These are phyloP conservation scores for Cordilura impudica DNA, from an alignment of 2,888 invertebrate genomes.

Conservation along the genomic window DNA sequence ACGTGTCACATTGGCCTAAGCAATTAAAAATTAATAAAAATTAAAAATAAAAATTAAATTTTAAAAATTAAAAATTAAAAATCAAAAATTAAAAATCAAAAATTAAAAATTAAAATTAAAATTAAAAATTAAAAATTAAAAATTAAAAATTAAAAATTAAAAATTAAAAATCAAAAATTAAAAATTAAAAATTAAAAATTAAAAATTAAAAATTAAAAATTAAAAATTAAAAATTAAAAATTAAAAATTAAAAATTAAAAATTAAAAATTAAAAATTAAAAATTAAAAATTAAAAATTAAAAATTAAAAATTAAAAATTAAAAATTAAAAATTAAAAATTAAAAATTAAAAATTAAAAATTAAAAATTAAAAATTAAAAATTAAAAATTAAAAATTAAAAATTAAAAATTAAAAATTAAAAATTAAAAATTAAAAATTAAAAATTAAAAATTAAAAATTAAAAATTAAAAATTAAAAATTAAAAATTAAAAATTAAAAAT, in stretches of 20 bases:
- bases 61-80: background rate
- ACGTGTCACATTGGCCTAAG: too few species aligned
- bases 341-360: background rate
- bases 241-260: background rate
- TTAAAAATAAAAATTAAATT: background rate
- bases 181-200: background rate
- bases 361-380: too few species aligned
- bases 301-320: background rate
- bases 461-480: too few species aligned
- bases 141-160: background rate
- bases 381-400: too few species aligned
- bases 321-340: background rate
- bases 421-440: too few species aligned
- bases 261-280: background rate
- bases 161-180: too few species aligned
- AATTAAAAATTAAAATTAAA: background rate
- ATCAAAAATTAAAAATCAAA: too few species aligned
- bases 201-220: background rate
- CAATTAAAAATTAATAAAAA: slow-evolving; percentile 6
- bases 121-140: background rate
- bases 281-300: background rate
- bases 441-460: too few species aligned
- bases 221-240: background rate
- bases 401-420: too few species aligned
- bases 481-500: too few species aligned